These are phyloP conservation scores for Urophycis tenuis DNA, from an alignment of 2,797 vertebrate species.

Conservation along the genomic window DNA sequence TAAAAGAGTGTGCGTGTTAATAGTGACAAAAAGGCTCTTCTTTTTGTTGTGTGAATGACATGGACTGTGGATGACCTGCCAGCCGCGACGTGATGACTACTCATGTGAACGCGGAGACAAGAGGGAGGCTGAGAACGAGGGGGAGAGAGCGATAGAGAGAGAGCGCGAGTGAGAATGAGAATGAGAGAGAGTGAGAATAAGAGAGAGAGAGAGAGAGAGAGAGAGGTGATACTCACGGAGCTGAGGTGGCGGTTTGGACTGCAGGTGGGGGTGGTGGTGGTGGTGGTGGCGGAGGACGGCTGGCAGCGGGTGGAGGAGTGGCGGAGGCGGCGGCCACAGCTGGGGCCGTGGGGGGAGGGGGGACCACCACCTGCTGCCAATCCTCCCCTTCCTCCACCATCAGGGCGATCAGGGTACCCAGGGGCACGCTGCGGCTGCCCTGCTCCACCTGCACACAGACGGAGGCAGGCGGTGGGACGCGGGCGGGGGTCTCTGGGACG, in stretches of 20 bases:
- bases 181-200: no score
- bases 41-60: no score
- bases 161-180: no score
- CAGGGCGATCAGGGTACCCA: conserved; percentile 86
- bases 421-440: conserved; percentile 80
- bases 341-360: conserved; percentile 57
- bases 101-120: no score
- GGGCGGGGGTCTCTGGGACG: background rate
- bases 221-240: conserved; percentile 67
- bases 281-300: conserved; percentile 33
- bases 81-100: no score
- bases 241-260: conserved; percentile 49
- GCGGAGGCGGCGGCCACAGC: conserved; percentile 39
- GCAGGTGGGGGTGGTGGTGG: conserved; percentile 44
- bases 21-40: background rate
- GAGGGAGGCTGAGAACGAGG: no score
- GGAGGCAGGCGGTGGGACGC: background rate
- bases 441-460: conserved; percentile 75
- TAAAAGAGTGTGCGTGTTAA: background rate
- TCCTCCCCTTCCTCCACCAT: conserved; percentile 93
- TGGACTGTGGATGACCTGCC: no score
- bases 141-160: no score
- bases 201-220: no score
- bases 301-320: conserved; percentile 29
- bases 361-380: conserved; percentile 89